These are phyloP conservation scores for Aphidius gifuensis DNA, from an alignment of 1,140 invertebrate genomes.

Conservation along the genomic window DNA sequence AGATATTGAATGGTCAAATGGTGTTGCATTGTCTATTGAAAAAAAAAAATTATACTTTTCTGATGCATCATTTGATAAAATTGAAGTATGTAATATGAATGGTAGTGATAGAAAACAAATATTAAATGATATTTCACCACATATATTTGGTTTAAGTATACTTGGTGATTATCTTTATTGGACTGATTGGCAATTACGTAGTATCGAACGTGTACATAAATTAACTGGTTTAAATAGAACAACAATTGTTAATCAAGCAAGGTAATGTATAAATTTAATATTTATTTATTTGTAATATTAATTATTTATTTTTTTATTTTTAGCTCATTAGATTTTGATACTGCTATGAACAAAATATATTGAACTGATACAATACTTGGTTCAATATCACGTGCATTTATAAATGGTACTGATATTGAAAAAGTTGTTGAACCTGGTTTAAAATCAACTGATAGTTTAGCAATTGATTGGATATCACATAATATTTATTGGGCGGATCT, in stretches of 20 bases:
- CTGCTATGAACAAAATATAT: slow-evolving; percentile 74
- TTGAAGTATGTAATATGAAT: slow-evolving; percentile 88
- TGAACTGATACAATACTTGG: slow-evolving; percentile 81
- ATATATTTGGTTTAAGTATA: slow-evolving; percentile 86
- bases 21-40: slow-evolving; percentile 84
- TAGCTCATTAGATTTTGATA: slow-evolving; percentile 75
- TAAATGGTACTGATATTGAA: slow-evolving; percentile 81
- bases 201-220: slow-evolving; percentile 89
- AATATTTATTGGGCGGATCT: slow-evolving; percentile 99
- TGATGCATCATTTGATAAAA: slow-evolving; percentile 90
- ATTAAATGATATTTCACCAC: slow-evolving; percentile 79
- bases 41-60: slow-evolving; percentile 89
- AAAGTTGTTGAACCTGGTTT: slow-evolving; percentile 78
- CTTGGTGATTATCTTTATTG: slow-evolving; percentile 90
- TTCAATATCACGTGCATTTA: slow-evolving; percentile 75
- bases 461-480: slow-evolving; percentile 89
- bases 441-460: slow-evolving; percentile 76
- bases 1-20: slow-evolving; percentile 91
- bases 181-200: slow-evolving; percentile 92
- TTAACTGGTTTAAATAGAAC: slow-evolving; percentile 72
- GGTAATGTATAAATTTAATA: slow-evolving; percentile 51
- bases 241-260: slow-evolving; percentile 81
- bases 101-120: slow-evolving; percentile 76
- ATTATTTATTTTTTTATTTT: slow-evolving; percentile 21
- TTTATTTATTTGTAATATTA: not conserved